Evolutionary conservation across 2,797 vertebrate genomes (phyloP), one percentile per base, ranked within the genome.

Genomic region (Geotrypetes seraphini): DNA sequence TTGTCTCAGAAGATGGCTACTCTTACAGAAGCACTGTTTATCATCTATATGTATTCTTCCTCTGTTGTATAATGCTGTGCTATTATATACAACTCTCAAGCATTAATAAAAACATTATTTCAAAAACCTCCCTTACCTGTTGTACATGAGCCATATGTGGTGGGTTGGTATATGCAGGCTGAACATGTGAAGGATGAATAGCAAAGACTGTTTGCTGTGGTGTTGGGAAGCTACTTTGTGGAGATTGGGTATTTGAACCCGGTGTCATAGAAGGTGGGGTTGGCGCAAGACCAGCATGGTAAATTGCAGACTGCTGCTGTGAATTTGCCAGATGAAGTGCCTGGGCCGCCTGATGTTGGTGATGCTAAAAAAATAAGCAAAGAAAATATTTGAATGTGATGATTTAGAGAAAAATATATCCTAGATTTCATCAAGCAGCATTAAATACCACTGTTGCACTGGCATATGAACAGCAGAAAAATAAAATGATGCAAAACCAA

Each of bases 201-300:
- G 96, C 92, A 39, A 85, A 86, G 53, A 99, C 90, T 0, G 96
- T 85, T 84, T 95, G 95, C 62, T 95, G 93, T 63, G 91, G 88
- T 22, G 92, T 69, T 42, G 90, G 89, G 75, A 92, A 98, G 49
- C 84, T 91, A 53, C 75, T 91, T 80, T 99, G 96, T 35, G 96
- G 94, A 38, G 92, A 95, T 80, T 99, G 96, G 33, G 96, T 88
- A 45, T 89, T 97, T 50, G 96, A 93, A 46, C 93, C 95, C 4
- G 92, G 92, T 44, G 88, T 94, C 90, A 97, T 96, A 63, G 93
- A 90, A 43, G 96, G 96, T 3, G 94, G 94, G 31, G 93, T 99
- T 14, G 83, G 88, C 7, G 96, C 90, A 47, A 99, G 77, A 25
- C 93, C 86, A 0, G 93, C 89, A 7, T 86, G 83, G 71, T 96